Base-by-base conservation (phyloP, 2,113 vertebrate species). In the Colistium nudipinnis region DNA sequence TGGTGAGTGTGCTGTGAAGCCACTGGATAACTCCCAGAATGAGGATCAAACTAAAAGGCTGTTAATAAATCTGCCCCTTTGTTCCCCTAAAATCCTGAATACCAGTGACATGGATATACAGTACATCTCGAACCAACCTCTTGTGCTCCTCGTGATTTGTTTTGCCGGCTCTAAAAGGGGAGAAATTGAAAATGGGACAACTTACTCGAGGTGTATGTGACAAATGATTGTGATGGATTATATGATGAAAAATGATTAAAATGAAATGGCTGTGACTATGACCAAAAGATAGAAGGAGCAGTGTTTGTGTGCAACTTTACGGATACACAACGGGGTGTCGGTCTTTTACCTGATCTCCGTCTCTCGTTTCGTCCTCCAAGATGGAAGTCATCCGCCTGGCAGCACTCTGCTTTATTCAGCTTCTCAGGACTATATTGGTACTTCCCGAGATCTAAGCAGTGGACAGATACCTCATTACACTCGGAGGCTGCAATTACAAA, bases 351-450 rank as follows among this genome's bases (percentile, higher is more conserved):
- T 5, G 97, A 99, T 56, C 94, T 94, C 67, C 96, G 93, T 55
- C 96, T 93, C 10, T 91, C 94, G 53, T 94, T 92, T 11, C 90
- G 80, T 0, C 33, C 80, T 0, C 74, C 81, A 1, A 55, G 51
- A 4, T 90, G 76, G 39, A 92, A 85, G 35, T 95, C 94, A 0
- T 92, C 92, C 6, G 35, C 41, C 14, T 93, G 92, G 71, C 81
- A 93, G 30, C 92, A 94, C 89, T 93, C 91, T 0, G 89, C 80
- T 81, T 95, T 98, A 91, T 96, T 97, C 75, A 94, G 82, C 62
- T 87, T 92, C 81, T 98, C 95, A 0, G 96, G 96, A 76, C 96
- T 97, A 20, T 89, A 94, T 45, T 94, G 93, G 83, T 93, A 94
- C 81, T 91, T 94, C 35, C 88, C 91, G 35, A 93, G 92, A 87